Conservation (phyloP, 1,140 invertebrate genomes). For the Cydia fagiglandana region DNA sequence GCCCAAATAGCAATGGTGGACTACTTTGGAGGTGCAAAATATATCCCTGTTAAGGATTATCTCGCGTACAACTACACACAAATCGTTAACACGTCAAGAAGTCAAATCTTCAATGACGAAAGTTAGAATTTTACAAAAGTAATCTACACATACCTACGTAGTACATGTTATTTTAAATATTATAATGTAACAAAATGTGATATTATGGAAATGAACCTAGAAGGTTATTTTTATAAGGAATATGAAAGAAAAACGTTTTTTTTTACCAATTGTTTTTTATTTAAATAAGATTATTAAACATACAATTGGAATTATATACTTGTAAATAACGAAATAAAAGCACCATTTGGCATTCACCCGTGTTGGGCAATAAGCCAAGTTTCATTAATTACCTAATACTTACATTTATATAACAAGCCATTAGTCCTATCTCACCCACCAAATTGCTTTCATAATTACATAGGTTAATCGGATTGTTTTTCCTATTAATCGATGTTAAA, state of each 20-base stretch:
- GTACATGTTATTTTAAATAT: background rate
- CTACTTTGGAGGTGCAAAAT: conserved; percentile 87
- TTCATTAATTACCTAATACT: conserved; percentile 13
- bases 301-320: conserved; percentile 9
- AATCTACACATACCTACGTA: conserved; percentile 26
- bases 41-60: conserved; percentile 83
- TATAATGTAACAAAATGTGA: conserved; percentile 19
- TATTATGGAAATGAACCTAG: conserved; percentile 24
- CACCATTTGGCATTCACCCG: conserved; percentile 19
- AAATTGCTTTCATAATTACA: conserved; percentile 11
- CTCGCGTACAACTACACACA: conserved; percentile 72
- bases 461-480: background rate
- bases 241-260: background rate
- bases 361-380: conserved; percentile 15
- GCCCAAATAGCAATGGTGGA: conserved; percentile 85
- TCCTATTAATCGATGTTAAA: background rate
- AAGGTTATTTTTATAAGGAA: conserved; percentile 27
- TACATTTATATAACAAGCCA: conserved; percentile 13
- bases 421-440: background rate
- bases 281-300: conserved; percentile 15
- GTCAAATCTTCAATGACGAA: background rate
- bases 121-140: background rate
- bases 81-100: conserved; percentile 42
- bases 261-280: background rate
- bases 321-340: conserved; percentile 24